Base-by-base conservation (phyloP, 2,888 invertebrate genomes). In the Drosophila anomalata region DNA sequence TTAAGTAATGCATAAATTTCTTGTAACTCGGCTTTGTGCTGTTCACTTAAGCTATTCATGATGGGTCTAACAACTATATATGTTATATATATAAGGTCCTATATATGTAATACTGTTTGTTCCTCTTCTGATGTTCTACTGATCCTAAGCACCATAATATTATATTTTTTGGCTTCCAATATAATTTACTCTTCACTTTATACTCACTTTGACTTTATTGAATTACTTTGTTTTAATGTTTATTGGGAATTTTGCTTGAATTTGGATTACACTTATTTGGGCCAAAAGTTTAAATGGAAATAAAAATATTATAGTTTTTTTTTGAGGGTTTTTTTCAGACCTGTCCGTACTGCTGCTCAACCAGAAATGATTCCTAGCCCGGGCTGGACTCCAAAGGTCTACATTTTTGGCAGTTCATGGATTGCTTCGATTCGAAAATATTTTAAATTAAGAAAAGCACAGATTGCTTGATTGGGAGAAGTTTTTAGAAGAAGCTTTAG, bases 1-100 rank as follows among this genome's bases (percentile, higher is more conserved):
- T 57, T 39, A n/a, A 58, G 47, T 12, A 57, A 26, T 29, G 2
- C 20, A 20, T n/a, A 57, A 7, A 57, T 39, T 9, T 50, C 57
- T 2, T 29, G 46, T 29, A 57, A 11, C 11, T 48, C 57, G 6
- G 8, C 41, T 3, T 48, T 22, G 9, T 12, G 41, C 11, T 31
- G 7, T 22, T 29, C 24, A 4, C 29, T 29, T 11, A 50, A 22
- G 20, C 20, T 9, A 3, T 26, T 48, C 57, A 57, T 50, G 5
- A 3, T 12, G 2, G n/a, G 29, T 29, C 9, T 3, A 9, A 9
- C 9, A 29, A 29, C 9, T 29, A 29, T 29, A 29, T 29, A 29
- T 29, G 9, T 29, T 24, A 24, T 24, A 24, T 24, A 24, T 24
- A 24, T 9, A 29, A 29, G 26, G 26, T 29, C 26, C 26, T 29